Evolutionary conservation across 2,888 invertebrate genomes (phyloP).

Genomic region (Bedellia somnulentella): DNA sequence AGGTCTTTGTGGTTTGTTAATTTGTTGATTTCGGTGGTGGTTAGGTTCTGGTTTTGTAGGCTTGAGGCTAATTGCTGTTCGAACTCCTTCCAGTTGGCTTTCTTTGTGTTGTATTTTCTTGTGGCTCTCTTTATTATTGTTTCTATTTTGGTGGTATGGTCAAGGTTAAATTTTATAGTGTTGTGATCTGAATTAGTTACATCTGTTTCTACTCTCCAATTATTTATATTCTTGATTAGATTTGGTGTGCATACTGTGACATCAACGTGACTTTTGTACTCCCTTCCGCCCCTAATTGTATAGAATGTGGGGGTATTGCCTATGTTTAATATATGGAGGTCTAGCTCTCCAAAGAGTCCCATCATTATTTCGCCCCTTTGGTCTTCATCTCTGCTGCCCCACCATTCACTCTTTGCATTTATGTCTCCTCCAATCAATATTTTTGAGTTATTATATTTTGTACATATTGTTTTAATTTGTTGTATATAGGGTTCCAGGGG

Average conservation of each 20-base stretch:
- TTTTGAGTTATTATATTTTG: background rate
- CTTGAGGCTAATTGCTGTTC: background rate
- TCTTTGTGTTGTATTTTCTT: slow-evolving; percentile 1
- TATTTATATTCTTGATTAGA: background rate
- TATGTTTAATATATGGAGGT: slow-evolving; percentile 3
- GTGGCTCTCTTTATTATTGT: background rate
- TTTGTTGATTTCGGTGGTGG: too few relatives aligned
- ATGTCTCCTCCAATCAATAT: slow-evolving; percentile 1
- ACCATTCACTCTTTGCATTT: slow-evolving; percentile 4
- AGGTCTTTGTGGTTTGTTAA: too few relatives aligned
- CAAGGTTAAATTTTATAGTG: slow-evolving; percentile 2
- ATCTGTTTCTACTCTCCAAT: slow-evolving; percentile 3
- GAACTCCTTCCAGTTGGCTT: slow-evolving; percentile 2
- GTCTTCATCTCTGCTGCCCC: slow-evolving; percentile 2
- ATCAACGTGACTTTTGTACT: too few relatives aligned
- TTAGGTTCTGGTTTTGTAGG: too few relatives aligned
- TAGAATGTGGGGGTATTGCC: slow-evolving; percentile 5
- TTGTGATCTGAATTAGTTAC: slow-evolving; percentile 4
- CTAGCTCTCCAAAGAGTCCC: background rate
- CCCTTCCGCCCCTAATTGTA: too few relatives aligned
- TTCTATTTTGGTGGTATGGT: background rate
- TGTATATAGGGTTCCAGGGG: slow-evolving; percentile 2
- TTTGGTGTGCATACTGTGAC: slow-evolving; percentile 1
- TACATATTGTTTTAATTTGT: background rate
- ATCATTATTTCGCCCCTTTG: slow-evolving; percentile 1